A percentile compares a stretch with the other conserved stretches of the same genome.
These are phyloP conservation scores for Cinara cedri DNA, from an alignment of 2,888 invertebrate genomes.

Conservation along the genomic window DNA sequence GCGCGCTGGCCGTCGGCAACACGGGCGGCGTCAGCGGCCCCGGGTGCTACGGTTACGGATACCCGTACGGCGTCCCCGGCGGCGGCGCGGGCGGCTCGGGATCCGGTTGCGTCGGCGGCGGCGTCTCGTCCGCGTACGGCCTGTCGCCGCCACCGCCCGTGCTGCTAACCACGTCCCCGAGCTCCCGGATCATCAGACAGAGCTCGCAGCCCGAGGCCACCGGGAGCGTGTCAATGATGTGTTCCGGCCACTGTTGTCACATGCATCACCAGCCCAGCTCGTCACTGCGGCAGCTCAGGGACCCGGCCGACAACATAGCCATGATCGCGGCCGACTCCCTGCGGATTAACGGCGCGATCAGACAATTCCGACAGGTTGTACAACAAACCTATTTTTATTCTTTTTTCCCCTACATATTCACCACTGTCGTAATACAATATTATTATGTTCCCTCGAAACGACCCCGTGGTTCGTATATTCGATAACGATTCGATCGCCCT, in stretches of 20 bases:
- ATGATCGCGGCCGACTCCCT: conserved; percentile 95
- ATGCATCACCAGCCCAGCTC: conserved; percentile 73
- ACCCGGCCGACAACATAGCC: conserved; percentile 85
- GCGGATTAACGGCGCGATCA: conserved; percentile 94
- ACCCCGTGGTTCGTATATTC: no score
- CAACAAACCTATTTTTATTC: background rate
- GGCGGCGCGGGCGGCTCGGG: conserved; percentile 16
- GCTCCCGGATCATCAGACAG: conserved; percentile 82
- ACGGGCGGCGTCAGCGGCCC: conserved; percentile 68
- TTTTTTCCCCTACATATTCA: no score
- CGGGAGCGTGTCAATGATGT: conserved; percentile 59
- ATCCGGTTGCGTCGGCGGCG: conserved; percentile 18
- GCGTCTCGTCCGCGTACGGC: conserved; percentile 34
- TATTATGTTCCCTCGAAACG: no score
- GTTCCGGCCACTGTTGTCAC: conserved; percentile 67
- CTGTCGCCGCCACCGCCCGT: conserved; percentile 71
- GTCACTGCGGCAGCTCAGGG: conserved; percentile 83
- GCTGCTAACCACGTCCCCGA: conserved; percentile 72
- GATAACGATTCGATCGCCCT: no score
- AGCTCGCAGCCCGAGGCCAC: conserved; percentile 84
- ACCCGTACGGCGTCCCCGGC: background rate
- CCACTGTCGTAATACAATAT: no score
- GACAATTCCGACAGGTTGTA: conserved; percentile 91
- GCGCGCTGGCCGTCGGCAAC: conserved; percentile 70
- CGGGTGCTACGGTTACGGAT: conserved; percentile 7